Conservation (phyloP, 1,140 invertebrate species). For the Drosophila paulistorum region DNA sequence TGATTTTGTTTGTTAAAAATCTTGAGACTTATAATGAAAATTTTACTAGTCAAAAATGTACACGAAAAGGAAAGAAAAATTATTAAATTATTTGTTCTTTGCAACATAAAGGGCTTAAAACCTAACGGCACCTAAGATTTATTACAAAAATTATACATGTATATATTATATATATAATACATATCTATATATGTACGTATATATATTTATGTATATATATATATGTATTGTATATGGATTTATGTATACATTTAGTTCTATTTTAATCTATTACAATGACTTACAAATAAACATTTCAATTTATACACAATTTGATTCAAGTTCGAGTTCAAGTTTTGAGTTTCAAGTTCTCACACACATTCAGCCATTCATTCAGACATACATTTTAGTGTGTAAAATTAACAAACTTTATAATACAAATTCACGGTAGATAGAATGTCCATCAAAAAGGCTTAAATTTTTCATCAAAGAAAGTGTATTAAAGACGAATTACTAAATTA, state of each 20-base stretch:
- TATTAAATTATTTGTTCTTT: constrained; percentile 17
- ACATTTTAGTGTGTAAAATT: constrained; percentile 13
- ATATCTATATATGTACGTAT: constrained; percentile 24
- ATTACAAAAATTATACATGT: constrained; percentile 69
- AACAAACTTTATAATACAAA: not conserved
- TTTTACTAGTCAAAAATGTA: constrained; percentile 9
- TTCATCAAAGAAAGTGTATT: no score
- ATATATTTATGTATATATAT: constrained; percentile 28
- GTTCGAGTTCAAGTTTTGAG: constrained; percentile 7
- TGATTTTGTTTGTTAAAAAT: constrained; percentile 67
- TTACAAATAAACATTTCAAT: constrained; percentile 41
- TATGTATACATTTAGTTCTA: constrained; percentile 8
- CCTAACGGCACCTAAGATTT: constrained; percentile 68
- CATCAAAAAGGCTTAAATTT: no score
- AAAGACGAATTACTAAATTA: no score
- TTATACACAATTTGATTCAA: constrained; percentile 60
- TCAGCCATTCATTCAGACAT: constrained; percentile 40
- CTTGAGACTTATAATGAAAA: constrained; percentile 2
- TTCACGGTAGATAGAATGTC: not conserved
- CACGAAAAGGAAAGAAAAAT: constrained; percentile 24
- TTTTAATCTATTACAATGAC: not conserved
- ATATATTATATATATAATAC: constrained; percentile 28
- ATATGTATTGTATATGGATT: constrained; percentile 21
- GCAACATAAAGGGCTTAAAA: constrained; percentile 70
- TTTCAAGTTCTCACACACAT: constrained; percentile 32